A percentile compares a stretch with the other conserved stretches of the same genome.
These are phyloP conservation scores for Venustoraphidia nigricollis DNA, from an alignment of 2,888 invertebrate species.

Conservation along the genomic window DNA sequence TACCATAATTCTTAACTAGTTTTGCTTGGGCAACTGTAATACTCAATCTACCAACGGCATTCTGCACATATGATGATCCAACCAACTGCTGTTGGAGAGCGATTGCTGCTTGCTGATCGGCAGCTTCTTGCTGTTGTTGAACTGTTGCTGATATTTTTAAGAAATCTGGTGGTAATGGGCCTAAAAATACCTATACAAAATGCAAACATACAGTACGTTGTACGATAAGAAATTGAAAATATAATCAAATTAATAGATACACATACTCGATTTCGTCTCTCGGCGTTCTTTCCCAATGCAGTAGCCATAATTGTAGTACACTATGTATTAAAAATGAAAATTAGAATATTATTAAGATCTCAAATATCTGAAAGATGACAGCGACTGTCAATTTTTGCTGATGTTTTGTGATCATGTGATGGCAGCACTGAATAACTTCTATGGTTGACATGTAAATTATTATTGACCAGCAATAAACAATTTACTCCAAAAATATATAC, in stretches of 20 bases:
- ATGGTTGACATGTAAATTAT: too few relatives aligned
- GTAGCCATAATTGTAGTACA: conserved; percentile 15
- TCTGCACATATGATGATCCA: conserved; percentile 27
- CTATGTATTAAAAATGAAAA: not conserved
- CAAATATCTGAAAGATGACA: not conserved
- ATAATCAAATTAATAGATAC: not conserved
- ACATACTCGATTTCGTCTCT: conserved; percentile 34
- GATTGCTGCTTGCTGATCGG: conserved; percentile 63
- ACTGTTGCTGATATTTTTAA: conserved; percentile 39
- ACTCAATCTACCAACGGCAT: conserved; percentile 54
- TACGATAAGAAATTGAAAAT: not conserved
- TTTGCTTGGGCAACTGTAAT: conserved; percentile 84
- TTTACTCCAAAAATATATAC: too few relatives aligned
- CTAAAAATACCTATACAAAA: conserved; percentile 49
- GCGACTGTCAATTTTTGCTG: not conserved
- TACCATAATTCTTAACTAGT: conserved; percentile 85
- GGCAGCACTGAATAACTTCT: too few relatives aligned
- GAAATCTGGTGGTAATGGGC: conserved; percentile 66
- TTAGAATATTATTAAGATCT: not conserved
- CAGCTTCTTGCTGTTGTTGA: conserved; percentile 53
- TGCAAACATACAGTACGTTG: not conserved
- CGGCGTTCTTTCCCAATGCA: conserved; percentile 30
- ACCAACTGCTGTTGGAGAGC: conserved; percentile 52
- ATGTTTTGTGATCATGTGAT: too few relatives aligned
- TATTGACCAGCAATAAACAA: too few relatives aligned